Percentiles rank a stretch among this genome's conserved stretches.
Evolutionary conservation across 2,113 vertebrate genomes (phyloP).

Genomic region (Mus spicilegus): DNA sequence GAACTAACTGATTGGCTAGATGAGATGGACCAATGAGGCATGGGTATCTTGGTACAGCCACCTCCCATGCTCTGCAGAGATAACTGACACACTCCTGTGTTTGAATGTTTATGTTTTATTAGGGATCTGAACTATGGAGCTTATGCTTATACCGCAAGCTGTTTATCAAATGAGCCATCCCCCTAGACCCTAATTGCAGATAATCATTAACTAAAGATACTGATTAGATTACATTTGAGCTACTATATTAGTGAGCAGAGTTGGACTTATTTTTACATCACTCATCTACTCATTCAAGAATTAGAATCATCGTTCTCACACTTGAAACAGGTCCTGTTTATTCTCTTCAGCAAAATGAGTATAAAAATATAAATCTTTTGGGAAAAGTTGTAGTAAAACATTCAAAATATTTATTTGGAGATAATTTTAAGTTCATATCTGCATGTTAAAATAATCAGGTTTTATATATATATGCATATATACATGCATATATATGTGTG

Average conservation of each 20-base stretch:
- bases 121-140: too few relatives aligned
- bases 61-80: not conserved
- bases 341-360: not conserved
- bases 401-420: not conserved
- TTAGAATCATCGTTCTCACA: not conserved
- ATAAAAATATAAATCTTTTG: not conserved
- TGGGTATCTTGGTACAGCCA: not conserved
- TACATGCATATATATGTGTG: not conserved
- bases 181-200: not conserved
- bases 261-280: not conserved
- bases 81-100: not conserved
- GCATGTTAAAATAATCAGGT: not conserved
- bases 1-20: not conserved
- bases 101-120: not conserved
- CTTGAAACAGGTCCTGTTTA: not conserved
- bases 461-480: not conserved
- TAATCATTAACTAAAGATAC: not conserved
- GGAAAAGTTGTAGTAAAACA: not conserved
- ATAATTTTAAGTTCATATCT: conserved; percentile 14
- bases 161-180: not conserved
- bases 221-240: not conserved
- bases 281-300: not conserved
- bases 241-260: not conserved
- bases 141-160: not conserved
- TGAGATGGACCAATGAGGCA: not conserved